Evolutionary conservation across 2,113 vertebrate species (phyloP).

Genomic region (Vidua macroura): DNA sequence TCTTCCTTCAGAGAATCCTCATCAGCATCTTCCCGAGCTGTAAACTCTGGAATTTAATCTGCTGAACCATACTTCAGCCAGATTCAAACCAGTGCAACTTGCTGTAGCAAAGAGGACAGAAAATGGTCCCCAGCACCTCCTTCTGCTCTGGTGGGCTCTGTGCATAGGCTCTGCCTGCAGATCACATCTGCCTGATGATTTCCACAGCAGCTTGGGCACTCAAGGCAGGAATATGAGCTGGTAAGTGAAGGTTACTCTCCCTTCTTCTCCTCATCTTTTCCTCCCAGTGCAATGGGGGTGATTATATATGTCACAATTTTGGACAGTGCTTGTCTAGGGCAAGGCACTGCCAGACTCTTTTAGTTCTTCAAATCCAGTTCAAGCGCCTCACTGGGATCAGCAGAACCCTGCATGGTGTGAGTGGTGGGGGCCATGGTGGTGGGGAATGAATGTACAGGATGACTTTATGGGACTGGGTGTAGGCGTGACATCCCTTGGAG

Average conservation of each 20-base stretch:
- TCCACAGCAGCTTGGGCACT: neutral
- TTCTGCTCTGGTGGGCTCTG: neutral
- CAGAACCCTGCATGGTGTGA: neutral
- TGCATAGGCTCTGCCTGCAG: neutral
- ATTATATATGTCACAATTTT: neutral
- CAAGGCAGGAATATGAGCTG: constrained; percentile 1
- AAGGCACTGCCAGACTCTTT: neutral
- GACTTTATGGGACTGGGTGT: neutral
- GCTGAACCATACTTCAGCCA: neutral
- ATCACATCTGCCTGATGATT: neutral
- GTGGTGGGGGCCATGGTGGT: rapidly evolving
- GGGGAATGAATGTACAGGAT: neutral
- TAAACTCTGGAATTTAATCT: neutral
- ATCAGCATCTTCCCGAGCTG: neutral
- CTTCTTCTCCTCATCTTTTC: neutral
- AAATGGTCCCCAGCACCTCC: neutral
- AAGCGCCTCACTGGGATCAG: neutral
- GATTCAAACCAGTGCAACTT: neutral
- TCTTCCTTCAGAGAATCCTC: neutral
- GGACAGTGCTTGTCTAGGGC: neutral
- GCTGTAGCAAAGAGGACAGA: neutral
- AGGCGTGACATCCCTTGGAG: neutral
- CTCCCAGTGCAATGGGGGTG: neutral
- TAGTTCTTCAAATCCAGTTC: neutral
- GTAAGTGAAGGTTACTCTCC: neutral